These are phyloP conservation scores for Electrona antarctica DNA, from an alignment of 2,113 vertebrate species.

Conservation along the genomic window DNA sequence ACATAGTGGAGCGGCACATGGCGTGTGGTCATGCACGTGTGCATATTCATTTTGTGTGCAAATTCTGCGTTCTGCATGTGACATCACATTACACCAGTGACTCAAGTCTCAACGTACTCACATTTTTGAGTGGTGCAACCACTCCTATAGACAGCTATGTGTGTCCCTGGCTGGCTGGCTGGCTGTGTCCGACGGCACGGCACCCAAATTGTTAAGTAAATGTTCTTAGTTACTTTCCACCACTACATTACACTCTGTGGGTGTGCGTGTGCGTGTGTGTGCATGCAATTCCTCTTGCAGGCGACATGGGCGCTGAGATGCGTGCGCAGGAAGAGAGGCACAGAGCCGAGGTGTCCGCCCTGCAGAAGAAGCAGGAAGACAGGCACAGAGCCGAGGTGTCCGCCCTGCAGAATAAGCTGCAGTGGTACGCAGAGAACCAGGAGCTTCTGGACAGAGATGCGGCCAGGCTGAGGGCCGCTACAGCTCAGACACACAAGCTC, in stretches of 20 bases:
- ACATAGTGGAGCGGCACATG: too few relatives aligned
- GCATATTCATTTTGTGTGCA: too few relatives aligned
- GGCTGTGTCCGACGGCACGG: too few relatives aligned
- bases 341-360: constrained; percentile 82
- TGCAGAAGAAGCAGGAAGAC: constrained; percentile 85
- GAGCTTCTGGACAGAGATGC: constrained; percentile 89
- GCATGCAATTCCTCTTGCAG: constrained; percentile 65
- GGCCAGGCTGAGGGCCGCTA: constrained; percentile 83
- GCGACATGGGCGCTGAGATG: constrained; percentile 84
- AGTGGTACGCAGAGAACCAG: constrained; percentile 95
- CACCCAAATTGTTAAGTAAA: too few relatives aligned
- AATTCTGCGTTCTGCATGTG: too few relatives aligned
- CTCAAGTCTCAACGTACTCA: too few relatives aligned
- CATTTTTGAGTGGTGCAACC: too few relatives aligned
- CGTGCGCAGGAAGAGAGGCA: constrained; percentile 84
- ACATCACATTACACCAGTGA: too few relatives aligned
- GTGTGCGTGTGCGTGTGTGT: constrained; percentile 5
- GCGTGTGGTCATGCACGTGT: too few relatives aligned
- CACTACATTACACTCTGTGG: background rate
- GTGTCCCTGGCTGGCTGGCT: too few relatives aligned
- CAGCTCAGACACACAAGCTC: constrained; percentile 83
- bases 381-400: constrained; percentile 85
- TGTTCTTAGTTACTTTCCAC: too few relatives aligned
- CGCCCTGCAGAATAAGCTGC: constrained; percentile 84
- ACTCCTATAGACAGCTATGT: too few relatives aligned